phyloP scores from a whole-genome alignment of 2,888 invertebrate genomes.

The Leptinotarsa tumamoca region DNA sequence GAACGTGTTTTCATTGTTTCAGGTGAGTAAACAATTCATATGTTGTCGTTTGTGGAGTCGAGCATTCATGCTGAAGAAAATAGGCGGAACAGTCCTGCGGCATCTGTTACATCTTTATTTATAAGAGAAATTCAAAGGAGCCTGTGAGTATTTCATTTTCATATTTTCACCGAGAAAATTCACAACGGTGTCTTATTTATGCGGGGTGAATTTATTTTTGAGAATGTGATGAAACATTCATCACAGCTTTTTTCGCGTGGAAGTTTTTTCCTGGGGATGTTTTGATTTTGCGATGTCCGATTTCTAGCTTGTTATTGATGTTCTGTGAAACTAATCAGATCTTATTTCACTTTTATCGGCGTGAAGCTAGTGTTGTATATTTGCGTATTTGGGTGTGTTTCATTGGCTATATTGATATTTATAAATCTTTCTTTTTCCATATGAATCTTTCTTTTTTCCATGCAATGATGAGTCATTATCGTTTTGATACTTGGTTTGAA shows the following conservation, averaged over 20 bases:
- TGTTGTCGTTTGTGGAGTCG: background rate
- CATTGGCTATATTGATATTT: too few relatives aligned
- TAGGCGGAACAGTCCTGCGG: background rate
- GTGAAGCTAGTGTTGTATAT: too few relatives aligned
- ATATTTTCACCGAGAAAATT: background rate
- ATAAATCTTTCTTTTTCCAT: too few relatives aligned
- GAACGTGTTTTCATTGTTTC: background rate
- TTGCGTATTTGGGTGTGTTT: too few relatives aligned
- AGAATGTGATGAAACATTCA: background rate
- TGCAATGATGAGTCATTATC: too few relatives aligned
- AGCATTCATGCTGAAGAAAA: background rate
- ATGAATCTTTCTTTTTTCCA: too few relatives aligned
- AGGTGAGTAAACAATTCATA: conserved; percentile 6
- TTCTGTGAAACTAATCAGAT: background rate
- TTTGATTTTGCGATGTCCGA: background rate
- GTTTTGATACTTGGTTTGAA: too few relatives aligned
- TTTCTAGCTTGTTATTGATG: background rate
- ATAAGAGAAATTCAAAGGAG: background rate
- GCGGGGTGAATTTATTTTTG: conserved; percentile 1
- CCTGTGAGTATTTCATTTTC: background rate
- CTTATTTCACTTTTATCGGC: too few relatives aligned
- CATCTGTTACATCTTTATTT: conserved; percentile 1
- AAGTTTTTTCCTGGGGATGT: background rate
- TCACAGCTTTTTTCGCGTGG: background rate
- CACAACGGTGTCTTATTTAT: background rate